A percentile compares a stretch with the other conserved stretches of the same genome.
phyloP scores from a whole-genome alignment of 1,140 invertebrate genomes.

The Helicoverpa armigera region DNA sequence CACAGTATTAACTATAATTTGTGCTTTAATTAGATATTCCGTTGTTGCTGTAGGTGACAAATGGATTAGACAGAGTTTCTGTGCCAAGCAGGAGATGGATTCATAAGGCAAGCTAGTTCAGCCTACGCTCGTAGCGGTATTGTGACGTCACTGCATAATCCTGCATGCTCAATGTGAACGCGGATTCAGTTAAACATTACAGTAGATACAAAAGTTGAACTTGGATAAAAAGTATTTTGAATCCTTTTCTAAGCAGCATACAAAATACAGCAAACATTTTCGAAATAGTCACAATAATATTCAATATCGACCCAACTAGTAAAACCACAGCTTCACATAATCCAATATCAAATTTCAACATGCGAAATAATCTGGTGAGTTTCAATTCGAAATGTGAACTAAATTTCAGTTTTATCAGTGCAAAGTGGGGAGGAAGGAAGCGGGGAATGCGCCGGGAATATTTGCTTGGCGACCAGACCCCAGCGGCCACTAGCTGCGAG shows the following conservation, averaged over 20 bases:
- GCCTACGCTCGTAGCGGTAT: neutral
- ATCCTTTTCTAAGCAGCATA: neutral
- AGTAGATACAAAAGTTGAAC: no score
- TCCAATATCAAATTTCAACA: constrained; percentile 24
- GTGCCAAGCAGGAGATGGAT: constrained; percentile 6
- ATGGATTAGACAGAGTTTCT: constrained; percentile 17
- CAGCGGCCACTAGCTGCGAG: neutral
- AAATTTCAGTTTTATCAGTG: constrained; percentile 58
- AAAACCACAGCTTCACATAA: neutral
- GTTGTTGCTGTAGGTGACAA: neutral
- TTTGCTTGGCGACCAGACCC: constrained; percentile 34
- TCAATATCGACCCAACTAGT: neutral
- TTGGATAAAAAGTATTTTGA: neutral
- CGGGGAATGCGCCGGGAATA: constrained; percentile 43
- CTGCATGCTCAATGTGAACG: neutral
- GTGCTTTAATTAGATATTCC: constrained; percentile 2
- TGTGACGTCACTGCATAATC: neutral
- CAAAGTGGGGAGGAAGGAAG: constrained; percentile 51
- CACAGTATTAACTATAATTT: neutral
- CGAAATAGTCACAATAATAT: neutral
- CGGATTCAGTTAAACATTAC: neutral
- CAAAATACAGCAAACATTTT: neutral
- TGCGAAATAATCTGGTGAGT: constrained; percentile 38
- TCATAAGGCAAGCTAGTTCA: neutral
- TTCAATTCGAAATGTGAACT: constrained; percentile 45